Base-by-base conservation (phyloP, 2,888 invertebrate genomes). In the Sminthurinus aureus region DNA sequence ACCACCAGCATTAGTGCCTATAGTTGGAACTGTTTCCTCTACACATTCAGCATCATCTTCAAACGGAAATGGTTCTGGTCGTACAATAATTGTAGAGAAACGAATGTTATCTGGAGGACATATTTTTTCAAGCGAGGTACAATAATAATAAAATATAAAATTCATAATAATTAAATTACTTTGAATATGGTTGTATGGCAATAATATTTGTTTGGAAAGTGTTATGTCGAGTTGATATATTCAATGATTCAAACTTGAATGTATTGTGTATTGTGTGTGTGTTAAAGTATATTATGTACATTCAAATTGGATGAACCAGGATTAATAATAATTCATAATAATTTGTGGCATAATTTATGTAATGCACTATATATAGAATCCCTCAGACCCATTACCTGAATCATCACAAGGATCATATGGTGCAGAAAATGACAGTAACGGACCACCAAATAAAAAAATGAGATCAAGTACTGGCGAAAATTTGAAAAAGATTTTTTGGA, bases 401-500 rank as follows among this genome's bases (percentile, higher is more conserved):
- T 12, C 38, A 15, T 4, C 26, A 73, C 4, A 26, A 12, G 75
- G 50, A n/a, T 51, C 50, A 52, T 75, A 51, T 26, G 50, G 75
- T 50, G 51, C 50, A 52, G 75, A 75, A 52, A 11, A n/a, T 75
- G 75, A 75, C 9, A 26, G 20, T 75, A 22, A 22, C 20, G 84
- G 81, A 18, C 82, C 85, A n/a, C 83, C 85, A 24, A 79, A 80
- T 66, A 85, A 86, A 52, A 85, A 79, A 75, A 78, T 83, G 51
- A 74, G 86, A 26, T 3, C 20, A n/a, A 74, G 51, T 51, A 26
- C 20, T 38, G 20, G 51, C 8, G 77, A 51, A 15, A 71, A 74
- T 20, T 20, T 15, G 50, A 83, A 83, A 58, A 83, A 18, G 91
- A 67, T 74, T 51, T 50, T 94, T 88, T 96, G 96, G 94, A 95